phyloP scores from a whole-genome alignment of 2,888 invertebrate species.

The Macrosiphum euphorbiae region DNA sequence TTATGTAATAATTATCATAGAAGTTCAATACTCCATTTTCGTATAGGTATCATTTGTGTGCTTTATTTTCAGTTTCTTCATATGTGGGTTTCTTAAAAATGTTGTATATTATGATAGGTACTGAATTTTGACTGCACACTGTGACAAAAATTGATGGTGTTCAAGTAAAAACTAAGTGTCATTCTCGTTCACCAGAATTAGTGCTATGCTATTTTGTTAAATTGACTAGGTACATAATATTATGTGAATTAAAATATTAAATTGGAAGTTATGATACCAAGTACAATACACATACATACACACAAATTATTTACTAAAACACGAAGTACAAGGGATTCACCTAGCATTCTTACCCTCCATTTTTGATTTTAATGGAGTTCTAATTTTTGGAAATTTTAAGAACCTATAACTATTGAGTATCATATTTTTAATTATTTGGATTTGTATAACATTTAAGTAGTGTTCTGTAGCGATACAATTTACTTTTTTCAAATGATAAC shows the following conservation, averaged over 20 bases:
- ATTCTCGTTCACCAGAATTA: too few species aligned
- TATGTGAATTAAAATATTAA: background rate
- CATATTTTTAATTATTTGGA: background rate
- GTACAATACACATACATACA: background rate
- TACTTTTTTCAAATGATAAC: background rate
- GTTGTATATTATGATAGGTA: background rate
- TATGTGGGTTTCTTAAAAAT: background rate
- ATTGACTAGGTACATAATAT: background rate
- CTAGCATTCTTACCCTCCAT: too few species aligned
- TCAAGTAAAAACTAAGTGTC: background rate
- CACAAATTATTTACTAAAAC: background rate
- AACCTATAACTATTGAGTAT: background rate
- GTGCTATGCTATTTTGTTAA: background rate
- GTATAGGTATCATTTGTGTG: background rate
- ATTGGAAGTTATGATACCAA: background rate
- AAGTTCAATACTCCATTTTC: background rate
- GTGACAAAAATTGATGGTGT: background rate
- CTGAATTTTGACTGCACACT: too few species aligned
- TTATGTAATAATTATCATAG: background rate
- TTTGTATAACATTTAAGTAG: background rate
- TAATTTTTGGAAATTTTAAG: too few species aligned
- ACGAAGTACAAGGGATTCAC: background rate
- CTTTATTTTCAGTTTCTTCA: background rate
- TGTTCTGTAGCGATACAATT: background rate
- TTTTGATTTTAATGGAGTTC: too few species aligned